Conservation (phyloP, 2,888 invertebrate species). For the Syrphus vitripennis region DNA sequence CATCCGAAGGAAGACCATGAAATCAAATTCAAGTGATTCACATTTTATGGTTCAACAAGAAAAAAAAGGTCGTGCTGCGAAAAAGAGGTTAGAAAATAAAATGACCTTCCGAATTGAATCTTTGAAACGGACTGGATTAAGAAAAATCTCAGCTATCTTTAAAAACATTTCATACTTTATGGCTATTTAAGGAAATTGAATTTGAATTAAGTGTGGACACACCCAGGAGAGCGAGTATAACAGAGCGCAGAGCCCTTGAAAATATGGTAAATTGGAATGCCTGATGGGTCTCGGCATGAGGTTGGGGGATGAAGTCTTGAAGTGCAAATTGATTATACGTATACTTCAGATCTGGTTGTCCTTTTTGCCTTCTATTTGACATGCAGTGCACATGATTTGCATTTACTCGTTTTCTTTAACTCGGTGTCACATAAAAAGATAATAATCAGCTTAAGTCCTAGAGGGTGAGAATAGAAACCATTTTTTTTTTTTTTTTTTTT, state of each 20-base stretch:
- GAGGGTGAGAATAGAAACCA: slow-evolving; percentile 6
- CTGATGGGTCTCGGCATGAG: too few species aligned
- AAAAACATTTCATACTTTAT: slow-evolving; percentile 68
- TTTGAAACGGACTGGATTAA: slow-evolving; percentile 21
- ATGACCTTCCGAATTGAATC: slow-evolving; percentile 7
- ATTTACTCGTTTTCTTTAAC: slow-evolving; percentile 66
- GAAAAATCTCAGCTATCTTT: slow-evolving; percentile 46
- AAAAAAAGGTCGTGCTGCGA: slow-evolving; percentile 27
- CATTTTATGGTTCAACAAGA: slow-evolving; percentile 56
- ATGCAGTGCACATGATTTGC: slow-evolving; percentile 72
- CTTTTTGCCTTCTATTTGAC: slow-evolving; percentile 59
- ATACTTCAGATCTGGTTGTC: slow-evolving; percentile 39
- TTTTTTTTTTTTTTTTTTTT: slow-evolving; percentile 26
- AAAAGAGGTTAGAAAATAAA: slow-evolving; percentile 8
- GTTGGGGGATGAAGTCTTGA: slow-evolving; percentile 9
- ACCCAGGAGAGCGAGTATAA: background rate
- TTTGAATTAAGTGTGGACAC: slow-evolving; percentile 61
- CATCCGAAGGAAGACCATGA: slow-evolving; percentile 42
- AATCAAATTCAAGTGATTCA: slow-evolving; percentile 70
- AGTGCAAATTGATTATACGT: slow-evolving; percentile 68
- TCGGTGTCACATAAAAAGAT: slow-evolving; percentile 60
- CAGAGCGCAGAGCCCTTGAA: slow-evolving; percentile 18
- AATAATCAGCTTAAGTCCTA: slow-evolving; percentile 64
- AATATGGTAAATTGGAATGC: slow-evolving; percentile 9
- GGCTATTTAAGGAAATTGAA: slow-evolving; percentile 71